Conservation (phyloP, 1,140 invertebrate genomes). For the Melitaea cinxia region DNA sequence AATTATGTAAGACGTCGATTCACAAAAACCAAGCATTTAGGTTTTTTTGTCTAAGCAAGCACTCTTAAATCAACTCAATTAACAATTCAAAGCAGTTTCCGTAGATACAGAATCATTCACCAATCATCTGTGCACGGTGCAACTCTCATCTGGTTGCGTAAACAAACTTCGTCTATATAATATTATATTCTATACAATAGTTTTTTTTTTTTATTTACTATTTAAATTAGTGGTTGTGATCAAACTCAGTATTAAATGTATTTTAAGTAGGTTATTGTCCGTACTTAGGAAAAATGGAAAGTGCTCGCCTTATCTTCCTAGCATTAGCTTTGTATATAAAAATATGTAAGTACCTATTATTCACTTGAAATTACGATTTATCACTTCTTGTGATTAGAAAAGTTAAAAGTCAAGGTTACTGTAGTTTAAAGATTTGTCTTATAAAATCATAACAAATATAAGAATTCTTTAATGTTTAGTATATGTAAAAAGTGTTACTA, state of each 20-base stretch:
- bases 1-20: slow-evolving; percentile 2
- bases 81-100: too few relatives aligned
- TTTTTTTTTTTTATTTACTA: not conserved
- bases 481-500: too few relatives aligned
- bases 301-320: not conserved
- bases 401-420: slow-evolving; percentile 26
- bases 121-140: not conserved
- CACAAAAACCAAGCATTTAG: slow-evolving; percentile 1
- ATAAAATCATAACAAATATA: too few relatives aligned
- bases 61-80: too few relatives aligned
- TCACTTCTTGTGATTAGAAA: slow-evolving; percentile 15
- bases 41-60: too few relatives aligned
- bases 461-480: too few relatives aligned
- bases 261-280: not conserved
- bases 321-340: not conserved
- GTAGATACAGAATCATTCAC: not conserved
- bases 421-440: not conserved
- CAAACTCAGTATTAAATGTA: not conserved
- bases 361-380: slow-evolving; percentile 2
- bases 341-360: not conserved
- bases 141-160: not conserved
- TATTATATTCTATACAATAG: too few relatives aligned
- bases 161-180: not conserved
- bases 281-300: not conserved
- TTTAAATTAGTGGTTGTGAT: not conserved